A percentile compares a stretch with the other conserved stretches of the same genome.
Conservation (phyloP, 2,888 invertebrate species). For the Caenorhabditis wallacei region DNA sequence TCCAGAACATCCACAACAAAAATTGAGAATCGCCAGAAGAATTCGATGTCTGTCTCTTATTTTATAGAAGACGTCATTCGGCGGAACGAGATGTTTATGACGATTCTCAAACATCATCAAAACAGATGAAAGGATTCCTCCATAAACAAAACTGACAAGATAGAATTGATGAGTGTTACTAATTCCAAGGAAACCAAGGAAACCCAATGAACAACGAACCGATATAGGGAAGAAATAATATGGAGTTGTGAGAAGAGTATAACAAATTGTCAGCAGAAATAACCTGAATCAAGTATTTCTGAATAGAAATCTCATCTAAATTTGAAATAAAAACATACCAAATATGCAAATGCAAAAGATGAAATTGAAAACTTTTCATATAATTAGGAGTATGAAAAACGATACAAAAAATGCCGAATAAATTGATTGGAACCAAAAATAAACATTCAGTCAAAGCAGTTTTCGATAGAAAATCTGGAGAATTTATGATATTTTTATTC, state of each 20-base stretch:
- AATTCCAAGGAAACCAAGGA: neutral
- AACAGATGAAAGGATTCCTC: constrained; percentile 21
- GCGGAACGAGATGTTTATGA: constrained; percentile 32
- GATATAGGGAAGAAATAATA: constrained; percentile 26
- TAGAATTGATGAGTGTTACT: constrained; percentile 4
- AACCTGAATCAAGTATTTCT: neutral
- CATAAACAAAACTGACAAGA: constrained; percentile 4
- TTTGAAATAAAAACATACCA: constrained; percentile 7
- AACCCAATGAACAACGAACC: constrained; percentile 18
- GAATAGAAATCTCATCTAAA: too few relatives aligned
- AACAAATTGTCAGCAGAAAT: constrained; percentile 3
- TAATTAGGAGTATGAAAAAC: constrained; percentile 27
- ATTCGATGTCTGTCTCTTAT: neutral
- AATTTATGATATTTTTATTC: neutral
- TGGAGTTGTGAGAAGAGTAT: constrained; percentile 30
- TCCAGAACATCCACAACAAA: constrained; percentile 5
- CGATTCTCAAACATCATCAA: constrained; percentile 25
- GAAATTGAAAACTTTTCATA: constrained; percentile 32
- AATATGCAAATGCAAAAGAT: constrained; percentile 36
- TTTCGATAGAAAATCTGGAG: constrained; percentile 34
- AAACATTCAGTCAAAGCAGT: neutral
- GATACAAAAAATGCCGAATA: constrained; percentile 38
- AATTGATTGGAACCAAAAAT: constrained; percentile 13
- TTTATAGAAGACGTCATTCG: constrained; percentile 18
- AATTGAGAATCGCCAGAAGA: constrained; percentile 4